Evolutionary conservation across 2,888 invertebrate species (phyloP), one percentile per base, ranked within the genome.

Genomic region (Erebia palarica): DNA sequence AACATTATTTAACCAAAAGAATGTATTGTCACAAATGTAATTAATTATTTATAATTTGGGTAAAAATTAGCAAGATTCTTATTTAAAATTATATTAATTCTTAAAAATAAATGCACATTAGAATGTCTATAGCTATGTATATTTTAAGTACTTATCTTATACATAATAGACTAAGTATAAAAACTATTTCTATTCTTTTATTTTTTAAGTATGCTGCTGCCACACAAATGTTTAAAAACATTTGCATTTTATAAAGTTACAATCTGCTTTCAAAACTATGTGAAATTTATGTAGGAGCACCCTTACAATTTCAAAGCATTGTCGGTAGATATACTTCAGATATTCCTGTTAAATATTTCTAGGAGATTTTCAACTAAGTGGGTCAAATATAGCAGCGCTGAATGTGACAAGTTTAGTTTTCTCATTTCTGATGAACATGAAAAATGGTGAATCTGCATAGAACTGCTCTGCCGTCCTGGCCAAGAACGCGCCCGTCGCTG

Each of bases 391-490:
- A 44, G 94, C 93, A 1, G 96, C 96, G 94, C 96, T 96, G 82
- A 97, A 97, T 61, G 96, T 92, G 42, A 96, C 93, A 9, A 96
- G 89, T 76, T 95, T 94, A 4, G 96, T 95, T 42, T 89, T 88
- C 75, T 95, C 95, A 80, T 96, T 95, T 75, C 96, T 93, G 75
- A 97, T 96, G 81, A 96, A 95, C 82, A 96, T 96, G 71, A 95
- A 89, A 85, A 96, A 97, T 0, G 97, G 97, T 47, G 95, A 94
- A 79, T 96, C 94, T 0, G 95, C 95, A 73, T 94, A 91, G 74
- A 94, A 93, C 51, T 76, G 77, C 27, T 90, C 78, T 0, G 94
- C 89, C 36, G 94, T 89, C 58, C 95, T 92, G 3, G 94, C 91
- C 68, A 96, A 80, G 55, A 94, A 81, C 0, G 94, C 93, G 1